Conservation (phyloP, 2,113 vertebrate genomes). For the Calidris pugnax region DNA sequence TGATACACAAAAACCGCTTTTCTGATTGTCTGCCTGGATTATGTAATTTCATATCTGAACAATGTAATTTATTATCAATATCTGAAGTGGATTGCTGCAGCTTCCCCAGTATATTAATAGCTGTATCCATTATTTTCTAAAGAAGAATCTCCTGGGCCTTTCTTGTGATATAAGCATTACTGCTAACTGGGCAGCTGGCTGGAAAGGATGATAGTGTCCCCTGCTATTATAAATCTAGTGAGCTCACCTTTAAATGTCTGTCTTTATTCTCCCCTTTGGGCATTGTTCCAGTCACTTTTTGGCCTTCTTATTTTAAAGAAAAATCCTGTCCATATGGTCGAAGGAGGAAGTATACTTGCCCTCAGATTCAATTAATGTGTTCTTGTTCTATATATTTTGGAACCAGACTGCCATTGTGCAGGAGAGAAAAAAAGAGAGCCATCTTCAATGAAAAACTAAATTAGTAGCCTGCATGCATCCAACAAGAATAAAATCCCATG, state of each 20-base stretch:
- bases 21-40: constrained; percentile 1
- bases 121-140: constrained; percentile 30
- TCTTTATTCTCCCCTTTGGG: constrained; percentile 58
- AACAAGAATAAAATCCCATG: background rate
- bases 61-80: constrained; percentile 28
- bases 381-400: constrained; percentile 2
- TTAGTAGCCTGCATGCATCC: constrained; percentile 8
- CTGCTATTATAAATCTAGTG: constrained; percentile 50
- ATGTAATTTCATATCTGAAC: constrained; percentile 20
- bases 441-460: constrained; percentile 26
- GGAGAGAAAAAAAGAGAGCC: background rate
- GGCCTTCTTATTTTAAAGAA: constrained; percentile 61
- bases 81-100: constrained; percentile 35
- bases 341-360: constrained; percentile 14
- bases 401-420: background rate
- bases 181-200: constrained; percentile 14
- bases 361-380: constrained; percentile 16
- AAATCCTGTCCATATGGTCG: background rate
- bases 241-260: constrained; percentile 52
- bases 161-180: background rate
- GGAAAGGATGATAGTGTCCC: constrained; percentile 16
- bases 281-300: constrained; percentile 55
- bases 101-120: constrained; percentile 25
- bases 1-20: background rate
- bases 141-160: constrained; percentile 18